A percentile compares a stretch with the other conserved stretches of the same genome.
These are phyloP conservation scores for Dasypolia templi DNA, from an alignment of 2,888 invertebrate genomes.

Conservation along the genomic window DNA sequence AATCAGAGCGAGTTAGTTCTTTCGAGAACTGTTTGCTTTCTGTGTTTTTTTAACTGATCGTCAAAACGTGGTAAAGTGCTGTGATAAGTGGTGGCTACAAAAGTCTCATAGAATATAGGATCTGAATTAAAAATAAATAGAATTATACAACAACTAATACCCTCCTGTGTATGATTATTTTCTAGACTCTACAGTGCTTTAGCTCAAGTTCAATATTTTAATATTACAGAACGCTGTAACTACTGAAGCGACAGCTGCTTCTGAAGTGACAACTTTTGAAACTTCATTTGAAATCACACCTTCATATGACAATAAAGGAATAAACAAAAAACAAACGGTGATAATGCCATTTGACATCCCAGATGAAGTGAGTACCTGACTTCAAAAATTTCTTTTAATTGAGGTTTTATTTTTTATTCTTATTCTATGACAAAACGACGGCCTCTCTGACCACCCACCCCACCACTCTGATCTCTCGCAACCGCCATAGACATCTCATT, in stretches of 20 bases:
- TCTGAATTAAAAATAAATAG: no score
- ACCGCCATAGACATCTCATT: neutral
- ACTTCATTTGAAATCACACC: neutral
- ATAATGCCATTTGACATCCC: slow-evolving; percentile 24
- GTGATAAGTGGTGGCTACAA: no score
- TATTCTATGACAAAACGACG: neutral
- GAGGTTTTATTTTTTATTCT: neutral
- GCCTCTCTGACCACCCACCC: neutral
- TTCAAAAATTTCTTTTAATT: no score
- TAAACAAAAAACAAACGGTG: neutral
- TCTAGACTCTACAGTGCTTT: no score
- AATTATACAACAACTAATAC: no score
- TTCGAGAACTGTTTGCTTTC: no score
- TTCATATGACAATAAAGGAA: neutral
- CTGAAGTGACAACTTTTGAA: neutral
- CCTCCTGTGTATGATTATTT: no score
- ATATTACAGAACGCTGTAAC: slow-evolving; percentile 9
- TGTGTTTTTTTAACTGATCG: no score
- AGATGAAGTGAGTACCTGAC: neutral
- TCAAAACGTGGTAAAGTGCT: no score
- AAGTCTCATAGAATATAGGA: no score
- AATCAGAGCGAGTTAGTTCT: no score
- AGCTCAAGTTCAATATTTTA: neutral
- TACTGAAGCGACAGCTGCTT: neutral
- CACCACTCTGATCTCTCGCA: neutral